Percentiles rank a stretch among this genome's conserved stretches.
Conservation (phyloP, 2,888 invertebrate species). For the Drosophila pegasa region DNA sequence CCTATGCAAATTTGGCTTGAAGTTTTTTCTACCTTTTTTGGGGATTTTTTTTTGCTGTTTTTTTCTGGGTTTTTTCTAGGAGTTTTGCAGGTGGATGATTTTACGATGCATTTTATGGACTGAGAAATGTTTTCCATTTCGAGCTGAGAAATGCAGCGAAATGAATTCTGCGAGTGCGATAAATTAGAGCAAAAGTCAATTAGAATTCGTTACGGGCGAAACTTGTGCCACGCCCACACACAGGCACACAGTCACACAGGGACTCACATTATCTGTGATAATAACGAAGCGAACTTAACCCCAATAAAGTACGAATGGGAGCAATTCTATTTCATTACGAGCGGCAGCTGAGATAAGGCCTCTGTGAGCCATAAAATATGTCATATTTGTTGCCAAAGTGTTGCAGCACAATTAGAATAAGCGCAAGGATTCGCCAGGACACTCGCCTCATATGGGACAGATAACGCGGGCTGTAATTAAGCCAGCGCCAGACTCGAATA, state of each 20-base stretch:
- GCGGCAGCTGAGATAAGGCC: constrained; percentile 56
- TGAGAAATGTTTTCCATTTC: constrained; percentile 60
- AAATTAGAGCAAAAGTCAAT: constrained; percentile 65
- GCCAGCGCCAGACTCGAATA: constrained; percentile 25
- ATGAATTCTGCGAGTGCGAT: constrained; percentile 44
- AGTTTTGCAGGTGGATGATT: constrained; percentile 68
- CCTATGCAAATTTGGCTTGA: constrained; percentile 65
- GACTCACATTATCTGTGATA: constrained; percentile 58
- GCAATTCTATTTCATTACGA: constrained; percentile 76
- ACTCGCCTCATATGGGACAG: constrained; percentile 53
- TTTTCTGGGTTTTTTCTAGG: constrained; percentile 4
- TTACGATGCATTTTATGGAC: constrained; percentile 70
- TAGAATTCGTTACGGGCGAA: constrained; percentile 52
- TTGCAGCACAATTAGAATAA: constrained; percentile 72
- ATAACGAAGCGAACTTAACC: constrained; percentile 55
- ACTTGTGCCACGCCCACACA: constrained; percentile 23
- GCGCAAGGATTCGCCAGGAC: constrained; percentile 43
- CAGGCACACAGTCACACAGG: neutral
- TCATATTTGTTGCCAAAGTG: constrained; percentile 75
- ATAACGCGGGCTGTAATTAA: constrained; percentile 62
- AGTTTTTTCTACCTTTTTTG: constrained; percentile 20
- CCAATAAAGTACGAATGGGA: constrained; percentile 79
- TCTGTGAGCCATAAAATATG: constrained; percentile 81
- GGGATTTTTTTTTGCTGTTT: constrained; percentile 24
- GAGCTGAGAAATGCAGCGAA: constrained; percentile 49